These are phyloP conservation scores for Himalopsyche anomala DNA, from an alignment of 2,888 invertebrate genomes.

Conservation along the genomic window DNA sequence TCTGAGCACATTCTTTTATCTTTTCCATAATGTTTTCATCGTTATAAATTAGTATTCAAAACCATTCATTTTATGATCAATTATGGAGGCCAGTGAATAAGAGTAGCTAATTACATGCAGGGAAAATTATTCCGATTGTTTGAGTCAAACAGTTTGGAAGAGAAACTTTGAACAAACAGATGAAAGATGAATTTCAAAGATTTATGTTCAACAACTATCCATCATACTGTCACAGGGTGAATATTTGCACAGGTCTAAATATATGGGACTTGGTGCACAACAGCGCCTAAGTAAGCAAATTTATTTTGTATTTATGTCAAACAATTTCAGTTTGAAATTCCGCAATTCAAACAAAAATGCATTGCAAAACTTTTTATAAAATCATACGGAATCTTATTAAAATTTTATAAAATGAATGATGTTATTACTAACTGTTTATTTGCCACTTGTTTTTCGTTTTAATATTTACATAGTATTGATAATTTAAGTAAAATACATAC, in stretches of 20 bases:
- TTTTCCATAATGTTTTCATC: too few relatives aligned
- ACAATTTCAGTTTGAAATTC: neutral
- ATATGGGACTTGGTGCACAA: neutral
- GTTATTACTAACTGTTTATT: too few relatives aligned
- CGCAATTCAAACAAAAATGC: too few relatives aligned
- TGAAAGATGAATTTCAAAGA: conserved; percentile 14
- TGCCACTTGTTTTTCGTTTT: too few relatives aligned
- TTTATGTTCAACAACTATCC: neutral
- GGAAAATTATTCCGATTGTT: conserved; percentile 1
- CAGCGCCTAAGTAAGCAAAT: neutral
- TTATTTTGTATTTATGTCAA: neutral
- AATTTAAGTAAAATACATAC: too few relatives aligned
- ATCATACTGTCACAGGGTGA: conserved; percentile 26
- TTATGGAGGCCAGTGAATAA: neutral
- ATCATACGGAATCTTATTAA: too few relatives aligned
- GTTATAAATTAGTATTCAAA: neutral
- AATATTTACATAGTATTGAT: too few relatives aligned
- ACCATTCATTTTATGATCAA: neutral
- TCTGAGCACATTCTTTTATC: too few relatives aligned
- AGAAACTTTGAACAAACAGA: conserved; percentile 30
- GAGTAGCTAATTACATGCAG: conserved; percentile 5
- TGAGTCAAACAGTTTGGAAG: conserved; percentile 2
- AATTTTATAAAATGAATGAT: too few relatives aligned
- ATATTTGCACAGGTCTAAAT: neutral
- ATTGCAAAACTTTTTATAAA: too few relatives aligned